phyloP scores from a whole-genome alignment of 2,113 vertebrate genomes.

The Colinus virginianus region DNA sequence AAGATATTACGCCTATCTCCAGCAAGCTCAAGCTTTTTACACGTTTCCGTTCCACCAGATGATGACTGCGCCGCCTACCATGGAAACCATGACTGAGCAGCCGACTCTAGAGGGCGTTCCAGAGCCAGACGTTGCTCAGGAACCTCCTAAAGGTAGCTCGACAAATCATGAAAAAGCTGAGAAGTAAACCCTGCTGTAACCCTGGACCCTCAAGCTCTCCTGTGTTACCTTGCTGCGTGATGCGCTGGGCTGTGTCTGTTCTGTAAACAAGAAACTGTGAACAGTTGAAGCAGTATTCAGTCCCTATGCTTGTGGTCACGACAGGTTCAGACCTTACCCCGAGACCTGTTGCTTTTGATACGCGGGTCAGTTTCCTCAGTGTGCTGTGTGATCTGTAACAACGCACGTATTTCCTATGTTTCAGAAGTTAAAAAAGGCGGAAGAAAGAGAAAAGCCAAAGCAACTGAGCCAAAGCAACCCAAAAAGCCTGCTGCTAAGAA shows the following conservation, averaged over 20 bases:
- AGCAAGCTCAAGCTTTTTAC: conserved; percentile 78
- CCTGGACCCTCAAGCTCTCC: not conserved
- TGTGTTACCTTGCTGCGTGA: rapidly evolving
- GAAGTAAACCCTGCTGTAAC: not conserved
- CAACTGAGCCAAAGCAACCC: conserved; percentile 74
- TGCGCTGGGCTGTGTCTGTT: not conserved
- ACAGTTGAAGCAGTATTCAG: not conserved
- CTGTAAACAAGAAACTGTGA: not conserved
- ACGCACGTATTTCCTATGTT: conserved; percentile 25
- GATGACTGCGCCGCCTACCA: conserved; percentile 68
- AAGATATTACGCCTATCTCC: conserved; percentile 75
- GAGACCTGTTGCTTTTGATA: not conserved
- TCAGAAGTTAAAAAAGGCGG: conserved; percentile 84
- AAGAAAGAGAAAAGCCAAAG: conserved; percentile 84
- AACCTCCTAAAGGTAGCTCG: conserved; percentile 76
- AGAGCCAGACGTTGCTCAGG: conserved; percentile 60
- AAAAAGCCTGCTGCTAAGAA: conserved; percentile 75
- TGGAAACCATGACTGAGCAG: conserved; percentile 64
- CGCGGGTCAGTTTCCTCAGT: not conserved
- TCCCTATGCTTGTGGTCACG: not conserved
- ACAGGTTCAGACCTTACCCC: not conserved
- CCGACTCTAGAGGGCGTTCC: conserved; percentile 51
- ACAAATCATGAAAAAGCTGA: not conserved
- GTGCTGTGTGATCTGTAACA: not conserved
- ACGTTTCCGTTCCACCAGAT: conserved; percentile 69